Percentiles rank a stretch among this genome's conserved stretches.
These are phyloP conservation scores for Lysiphlebus fabarum DNA, from an alignment of 1,140 invertebrate genomes.

Conservation along the genomic window DNA sequence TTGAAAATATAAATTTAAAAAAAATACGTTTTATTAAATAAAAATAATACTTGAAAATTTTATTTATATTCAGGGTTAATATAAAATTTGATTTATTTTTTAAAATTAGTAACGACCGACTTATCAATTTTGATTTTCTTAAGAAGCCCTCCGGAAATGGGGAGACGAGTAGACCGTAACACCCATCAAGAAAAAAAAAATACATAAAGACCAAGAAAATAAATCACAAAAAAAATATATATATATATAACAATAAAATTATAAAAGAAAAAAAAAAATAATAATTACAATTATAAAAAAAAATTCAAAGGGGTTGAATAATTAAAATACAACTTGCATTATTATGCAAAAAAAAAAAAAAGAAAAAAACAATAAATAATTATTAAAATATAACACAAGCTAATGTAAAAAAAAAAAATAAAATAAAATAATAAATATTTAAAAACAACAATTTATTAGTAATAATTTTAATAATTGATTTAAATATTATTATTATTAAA, in stretches of 20 bases:
- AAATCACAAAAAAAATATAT: constrained; percentile 1
- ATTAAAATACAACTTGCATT: neutral
- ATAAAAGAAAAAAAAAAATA: neutral
- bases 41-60: too few relatives aligned
- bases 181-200: constrained; percentile 9
- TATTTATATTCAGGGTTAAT: neutral
- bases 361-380: too few relatives aligned
- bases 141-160: constrained; percentile 22
- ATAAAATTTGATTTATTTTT: constrained; percentile 22
- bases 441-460: too few relatives aligned
- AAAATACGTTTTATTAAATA: too few relatives aligned
- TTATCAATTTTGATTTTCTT: constrained; percentile 40
- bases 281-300: constrained; percentile 8
- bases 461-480: too few relatives aligned
- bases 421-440: too few relatives aligned
- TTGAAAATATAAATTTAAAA: too few relatives aligned
- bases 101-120: constrained; percentile 34
- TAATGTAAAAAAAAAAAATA: too few relatives aligned
- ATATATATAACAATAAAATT: too few relatives aligned
- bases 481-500: too few relatives aligned
- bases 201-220: neutral
- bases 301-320: constrained; percentile 11
- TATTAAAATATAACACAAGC: too few relatives aligned
- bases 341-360: neutral
- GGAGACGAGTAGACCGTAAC: constrained; percentile 21